phyloP scores from a whole-genome alignment of 2,888 invertebrate genomes.

The Cephalotes varians region DNA sequence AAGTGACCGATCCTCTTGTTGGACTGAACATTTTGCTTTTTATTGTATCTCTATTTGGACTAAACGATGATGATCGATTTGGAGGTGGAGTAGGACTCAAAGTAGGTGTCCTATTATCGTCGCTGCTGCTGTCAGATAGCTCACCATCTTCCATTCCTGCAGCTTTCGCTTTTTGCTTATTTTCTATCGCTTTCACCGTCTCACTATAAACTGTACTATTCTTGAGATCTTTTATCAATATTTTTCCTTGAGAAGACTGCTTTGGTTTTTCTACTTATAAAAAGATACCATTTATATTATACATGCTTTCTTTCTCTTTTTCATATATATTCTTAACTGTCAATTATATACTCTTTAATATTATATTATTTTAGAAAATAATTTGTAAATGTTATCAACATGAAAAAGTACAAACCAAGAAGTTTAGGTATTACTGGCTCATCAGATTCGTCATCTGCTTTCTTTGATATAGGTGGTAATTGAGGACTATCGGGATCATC shows the following conservation, averaged over 20 bases:
- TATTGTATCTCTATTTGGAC: slow-evolving; percentile 70
- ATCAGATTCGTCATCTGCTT: slow-evolving; percentile 86
- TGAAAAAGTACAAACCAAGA: slow-evolving; percentile 75
- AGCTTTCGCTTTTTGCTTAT: slow-evolving; percentile 88
- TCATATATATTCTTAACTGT: neutral
- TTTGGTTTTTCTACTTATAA: slow-evolving; percentile 79
- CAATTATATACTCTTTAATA: neutral
- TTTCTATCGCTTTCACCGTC: slow-evolving; percentile 89
- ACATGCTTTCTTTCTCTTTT: neutral
- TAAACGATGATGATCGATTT: slow-evolving; percentile 61
- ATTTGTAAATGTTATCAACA: neutral
- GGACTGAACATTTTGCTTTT: slow-evolving; percentile 73
- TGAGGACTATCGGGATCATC: slow-evolving; percentile 71
- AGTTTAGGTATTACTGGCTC: slow-evolving; percentile 80
- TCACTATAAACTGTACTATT: slow-evolving; percentile 90
- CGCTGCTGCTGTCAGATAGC: slow-evolving; percentile 85
- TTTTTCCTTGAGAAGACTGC: slow-evolving; percentile 87
- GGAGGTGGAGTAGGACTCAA: slow-evolving; percentile 80
- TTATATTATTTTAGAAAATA: neutral
- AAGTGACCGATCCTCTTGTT: slow-evolving; percentile 58
- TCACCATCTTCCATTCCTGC: slow-evolving; percentile 90
- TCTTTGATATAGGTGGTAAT: slow-evolving; percentile 82
- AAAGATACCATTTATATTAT: slow-evolving; percentile 8
- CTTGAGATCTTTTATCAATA: slow-evolving; percentile 90
- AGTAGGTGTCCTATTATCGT: slow-evolving; percentile 79